Conservation (phyloP, 2,113 vertebrate genomes). For the Danionella cerebrum region DNA sequence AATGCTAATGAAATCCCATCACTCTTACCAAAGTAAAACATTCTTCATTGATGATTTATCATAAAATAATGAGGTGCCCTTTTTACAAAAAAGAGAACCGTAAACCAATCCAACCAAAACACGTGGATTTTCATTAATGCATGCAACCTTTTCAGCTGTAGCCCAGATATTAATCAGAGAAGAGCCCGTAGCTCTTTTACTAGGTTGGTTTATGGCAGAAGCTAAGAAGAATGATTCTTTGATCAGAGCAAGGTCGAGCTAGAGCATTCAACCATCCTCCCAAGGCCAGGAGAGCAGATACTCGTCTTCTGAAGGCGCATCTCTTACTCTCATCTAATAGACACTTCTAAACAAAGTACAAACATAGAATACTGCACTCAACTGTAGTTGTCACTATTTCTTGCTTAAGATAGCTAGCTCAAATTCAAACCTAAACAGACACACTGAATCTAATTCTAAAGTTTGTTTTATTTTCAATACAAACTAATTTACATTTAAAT, state of each 20-base stretch:
- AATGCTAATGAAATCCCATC: background rate
- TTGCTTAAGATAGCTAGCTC: no score
- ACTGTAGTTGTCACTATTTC: no score
- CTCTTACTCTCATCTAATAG: background rate
- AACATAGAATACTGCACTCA: no score
- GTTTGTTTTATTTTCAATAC: no score
- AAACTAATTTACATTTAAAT: no score
- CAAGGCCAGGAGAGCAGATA: background rate
- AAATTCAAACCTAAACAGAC: no score
- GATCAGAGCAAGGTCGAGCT: background rate
- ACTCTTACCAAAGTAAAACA: conserved; percentile 7
- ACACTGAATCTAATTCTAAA: no score
- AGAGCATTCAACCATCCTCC: background rate
- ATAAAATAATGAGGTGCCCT: conserved; percentile 32
- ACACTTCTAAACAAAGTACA: background rate
- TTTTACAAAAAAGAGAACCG: conserved; percentile 29
- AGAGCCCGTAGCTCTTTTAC: conserved; percentile 11
- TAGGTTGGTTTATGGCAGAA: background rate
- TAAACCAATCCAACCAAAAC: conserved; percentile 30
- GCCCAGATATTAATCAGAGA: conserved; percentile 29
- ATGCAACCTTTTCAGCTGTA: conserved; percentile 38
- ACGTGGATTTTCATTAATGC: conserved; percentile 33
- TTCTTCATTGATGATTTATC: conserved; percentile 35
- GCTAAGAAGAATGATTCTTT: background rate
- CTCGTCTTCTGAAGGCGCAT: background rate